A percentile compares a stretch with the other conserved stretches of the same genome.
phyloP scores from a whole-genome alignment of 1,140 invertebrate species.

The Kradibia gibbosae region DNA sequence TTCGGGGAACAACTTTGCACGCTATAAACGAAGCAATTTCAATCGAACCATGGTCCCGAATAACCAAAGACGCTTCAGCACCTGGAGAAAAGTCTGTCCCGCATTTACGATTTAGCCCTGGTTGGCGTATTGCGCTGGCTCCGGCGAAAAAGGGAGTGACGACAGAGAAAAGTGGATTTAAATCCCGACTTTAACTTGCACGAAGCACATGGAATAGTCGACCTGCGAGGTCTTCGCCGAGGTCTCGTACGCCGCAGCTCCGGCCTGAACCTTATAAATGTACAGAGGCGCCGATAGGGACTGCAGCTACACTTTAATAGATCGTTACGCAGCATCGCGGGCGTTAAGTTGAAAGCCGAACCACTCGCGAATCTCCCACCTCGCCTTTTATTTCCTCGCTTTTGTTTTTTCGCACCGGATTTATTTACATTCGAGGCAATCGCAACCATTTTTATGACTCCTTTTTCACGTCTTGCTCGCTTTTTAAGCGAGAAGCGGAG shows the following conservation, averaged over 20 bases:
- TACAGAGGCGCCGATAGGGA: neutral
- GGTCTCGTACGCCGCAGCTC: neutral
- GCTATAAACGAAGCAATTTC: neutral
- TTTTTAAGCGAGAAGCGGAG: neutral
- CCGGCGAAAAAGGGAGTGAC: neutral
- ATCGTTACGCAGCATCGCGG: constrained; percentile 27
- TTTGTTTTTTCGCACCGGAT: constrained; percentile 18
- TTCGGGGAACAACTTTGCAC: neutral
- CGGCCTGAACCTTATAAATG: neutral
- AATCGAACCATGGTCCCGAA: neutral
- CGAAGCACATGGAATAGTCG: neutral
- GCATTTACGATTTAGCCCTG: constrained; percentile 6
- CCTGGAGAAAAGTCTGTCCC: too few relatives aligned
- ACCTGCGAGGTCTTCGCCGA: neutral
- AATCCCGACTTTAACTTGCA: neutral
- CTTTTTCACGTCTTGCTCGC: neutral
- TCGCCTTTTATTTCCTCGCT: neutral
- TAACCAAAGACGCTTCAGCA: neutral
- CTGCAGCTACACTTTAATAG: constrained; percentile 26
- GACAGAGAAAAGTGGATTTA: neutral
- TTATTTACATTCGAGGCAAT: constrained; percentile 35
- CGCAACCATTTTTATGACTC: constrained; percentile 9
- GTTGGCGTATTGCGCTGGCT: neutral
- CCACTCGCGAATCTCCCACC: constrained; percentile 14
- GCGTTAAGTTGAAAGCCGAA: neutral